Evolutionary conservation across 2,113 vertebrate species (phyloP), one percentile per base, ranked within the genome.

Genomic region (Lagopus muta): DNA sequence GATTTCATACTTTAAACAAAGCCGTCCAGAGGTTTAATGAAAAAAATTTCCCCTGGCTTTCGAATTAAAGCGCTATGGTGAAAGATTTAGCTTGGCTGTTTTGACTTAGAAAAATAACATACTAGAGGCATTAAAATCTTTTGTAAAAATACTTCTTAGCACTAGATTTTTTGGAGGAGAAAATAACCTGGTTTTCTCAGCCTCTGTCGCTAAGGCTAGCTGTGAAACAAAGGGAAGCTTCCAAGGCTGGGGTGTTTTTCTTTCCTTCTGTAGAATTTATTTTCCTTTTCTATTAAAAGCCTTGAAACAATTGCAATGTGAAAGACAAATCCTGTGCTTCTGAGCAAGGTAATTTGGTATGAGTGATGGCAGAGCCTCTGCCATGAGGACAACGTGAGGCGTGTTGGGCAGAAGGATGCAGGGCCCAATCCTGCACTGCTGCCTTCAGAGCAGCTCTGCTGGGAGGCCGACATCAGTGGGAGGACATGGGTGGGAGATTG

Each of bases 1-100:
- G 96, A 97, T 97, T 97, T 97, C 94, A 86, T 94, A 94, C 95
- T 97, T 96, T 88, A 95, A 97, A 96, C 91, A 96, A 96, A 96
- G 91, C 95, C n/a, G 16, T 88, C 95, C 96, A 97, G 91, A 92
- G 91, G 82, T 95, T 97, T 97, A 95, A 97, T 96, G 91, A 97
- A 96, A 96, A 97, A 96, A 96, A 91, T 86, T 95, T 96, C 91
- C 89, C 95, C 87, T 96, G 95, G 94, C 96, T 97, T 97, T 94
- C 2, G 52, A 96, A 95, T 97, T 96, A 94, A 96, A 97, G 94
- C 69, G 65, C 91, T 89, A 91, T 83, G 94, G 93, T 97, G 96
- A 96, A 97, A 96, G 94, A 94, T 94, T 96, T 88, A 96, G 93
- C 85, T 88, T 81, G 67, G 93, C 95, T 94, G 75, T 96, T 95